phyloP scores from a whole-genome alignment of 2,888 invertebrate genomes.

The Drosophila diplacantha region DNA sequence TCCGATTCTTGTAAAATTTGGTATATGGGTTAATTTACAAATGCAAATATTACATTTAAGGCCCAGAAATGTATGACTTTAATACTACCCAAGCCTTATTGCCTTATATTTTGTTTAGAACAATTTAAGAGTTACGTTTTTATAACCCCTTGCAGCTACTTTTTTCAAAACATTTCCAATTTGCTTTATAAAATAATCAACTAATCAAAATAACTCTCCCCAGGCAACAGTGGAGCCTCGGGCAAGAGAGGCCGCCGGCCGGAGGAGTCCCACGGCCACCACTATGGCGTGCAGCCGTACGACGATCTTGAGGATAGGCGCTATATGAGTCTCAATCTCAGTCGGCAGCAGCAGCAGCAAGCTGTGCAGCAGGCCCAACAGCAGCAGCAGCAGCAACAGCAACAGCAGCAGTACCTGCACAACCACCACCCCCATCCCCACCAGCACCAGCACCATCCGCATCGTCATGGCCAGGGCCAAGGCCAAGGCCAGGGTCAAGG shows the following conservation, averaged over 20 bases:
- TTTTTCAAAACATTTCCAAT: too few relatives aligned
- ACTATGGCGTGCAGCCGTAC: constrained; percentile 56
- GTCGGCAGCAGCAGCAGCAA: constrained; percentile 55
- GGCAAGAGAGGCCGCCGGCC: constrained; percentile 66
- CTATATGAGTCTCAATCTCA: constrained; percentile 62
- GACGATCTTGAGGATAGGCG: constrained; percentile 66
- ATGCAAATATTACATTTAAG: too few relatives aligned
- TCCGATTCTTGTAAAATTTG: too few relatives aligned
- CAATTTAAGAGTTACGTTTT: too few relatives aligned
- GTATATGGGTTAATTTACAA: too few relatives aligned
- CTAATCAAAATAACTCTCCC: too few relatives aligned
- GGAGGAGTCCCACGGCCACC: constrained; percentile 53
- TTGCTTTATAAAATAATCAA: too few relatives aligned
- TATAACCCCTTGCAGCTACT: too few relatives aligned
- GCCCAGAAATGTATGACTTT: background rate
- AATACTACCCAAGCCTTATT: too few relatives aligned
- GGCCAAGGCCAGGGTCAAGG: constrained; percentile 78
- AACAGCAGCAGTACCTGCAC: constrained; percentile 67
- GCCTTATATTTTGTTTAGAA: too few relatives aligned
- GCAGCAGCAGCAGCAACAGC: constrained; percentile 52
- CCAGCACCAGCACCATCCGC: constrained; percentile 51
- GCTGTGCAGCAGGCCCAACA: constrained; percentile 32
- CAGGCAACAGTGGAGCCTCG: constrained; percentile 41
- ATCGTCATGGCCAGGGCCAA: constrained; percentile 75
- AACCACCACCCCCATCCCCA: constrained; percentile 73